Evolutionary conservation across 2,113 vertebrate genomes (phyloP), one percentile per base, ranked within the genome.

Genomic region (Pelecanus crispus): DNA sequence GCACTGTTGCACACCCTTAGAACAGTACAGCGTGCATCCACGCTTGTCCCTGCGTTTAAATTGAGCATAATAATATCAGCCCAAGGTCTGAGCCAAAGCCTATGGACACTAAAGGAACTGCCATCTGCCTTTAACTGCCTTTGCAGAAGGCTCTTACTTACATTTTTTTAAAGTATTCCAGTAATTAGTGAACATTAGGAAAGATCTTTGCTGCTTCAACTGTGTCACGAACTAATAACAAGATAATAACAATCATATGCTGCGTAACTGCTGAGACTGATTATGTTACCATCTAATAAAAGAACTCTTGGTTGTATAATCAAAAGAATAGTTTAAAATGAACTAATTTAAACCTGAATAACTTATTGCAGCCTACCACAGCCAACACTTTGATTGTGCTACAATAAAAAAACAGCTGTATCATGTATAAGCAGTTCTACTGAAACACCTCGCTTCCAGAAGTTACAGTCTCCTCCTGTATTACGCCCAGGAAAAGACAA

Each of bases 191-290:
- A 96, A 91, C 66, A 55, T 85, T 68, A 72, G 70, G 73, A 80
- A 92, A 87, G 84, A 89, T 87, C 66, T 89, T 56, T 6, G 1
- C 67, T 66, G 32, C 67, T 86, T 90, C 79, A 84, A 68, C 74
- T 66, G 53, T 94, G 89, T 91, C 94, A 96, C 13, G 31, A 91
- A 85, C 70, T 91, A 95, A 66, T 91, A 97, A 94, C 56, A 95
- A 56, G 75, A 88, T 94, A 92, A 95, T 92, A 94, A 89, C 65
- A 94, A 96, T 87, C 84, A 94, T 87, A 94, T 93, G 78, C 91
- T 81, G 50, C 81, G 61, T 90, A 82, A 91, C 61, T 90, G 86
- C 81, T 89, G 74, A 92, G 82, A 91, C 65, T 73, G 68, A 92
- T 80, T 80, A 91, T 11, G 53, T 85, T 97, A 55, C 70, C 53